Percentiles rank a stretch among this genome's conserved stretches.
Evolutionary conservation across 2,113 vertebrate genomes (phyloP).

Genomic region (Gambusia holbrooki): DNA sequence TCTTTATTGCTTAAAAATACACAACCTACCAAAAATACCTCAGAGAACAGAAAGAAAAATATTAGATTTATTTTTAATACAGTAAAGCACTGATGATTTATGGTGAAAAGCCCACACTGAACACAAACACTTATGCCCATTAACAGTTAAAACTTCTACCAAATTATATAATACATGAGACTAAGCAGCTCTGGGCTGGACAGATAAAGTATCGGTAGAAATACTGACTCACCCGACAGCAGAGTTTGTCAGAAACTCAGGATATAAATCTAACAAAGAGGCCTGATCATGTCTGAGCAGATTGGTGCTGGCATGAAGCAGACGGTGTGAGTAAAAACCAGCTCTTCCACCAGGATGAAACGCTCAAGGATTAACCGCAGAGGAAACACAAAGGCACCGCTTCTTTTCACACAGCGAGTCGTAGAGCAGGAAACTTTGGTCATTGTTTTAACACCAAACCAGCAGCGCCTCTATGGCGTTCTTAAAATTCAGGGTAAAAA

Average conservation of each 20-base stretch:
- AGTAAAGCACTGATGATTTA: not conserved
- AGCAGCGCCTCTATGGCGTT: not conserved
- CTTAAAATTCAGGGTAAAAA: not conserved
- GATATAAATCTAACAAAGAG: not conserved
- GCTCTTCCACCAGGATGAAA: constrained; percentile 20
- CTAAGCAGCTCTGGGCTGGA: too few species aligned
- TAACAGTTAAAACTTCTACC: constrained; percentile 1
- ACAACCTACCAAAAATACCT: constrained; percentile 53
- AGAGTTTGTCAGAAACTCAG: not conserved
- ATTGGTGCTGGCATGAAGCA: not conserved
- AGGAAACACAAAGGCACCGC: constrained; percentile 52
- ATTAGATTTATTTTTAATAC: constrained; percentile 25
- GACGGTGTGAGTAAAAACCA: constrained; percentile 31
- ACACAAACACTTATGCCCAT: not conserved
- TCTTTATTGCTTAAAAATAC: constrained; percentile 71
- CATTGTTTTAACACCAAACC: constrained; percentile 9
- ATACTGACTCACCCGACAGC: not conserved
- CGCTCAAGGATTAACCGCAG: not conserved
- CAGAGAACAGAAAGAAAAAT: constrained; percentile 54
- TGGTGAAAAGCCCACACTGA: constrained; percentile 1
- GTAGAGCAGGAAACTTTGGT: not conserved
- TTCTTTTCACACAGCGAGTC: constrained; percentile 4
- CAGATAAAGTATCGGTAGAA: not conserved
- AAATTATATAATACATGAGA: not conserved
- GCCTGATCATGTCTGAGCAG: not conserved